Percentiles rank a stretch among this genome's conserved stretches.
These are phyloP conservation scores for Gnatocerus cornutus DNA, from an alignment of 2,888 invertebrate species.

Conservation along the genomic window DNA sequence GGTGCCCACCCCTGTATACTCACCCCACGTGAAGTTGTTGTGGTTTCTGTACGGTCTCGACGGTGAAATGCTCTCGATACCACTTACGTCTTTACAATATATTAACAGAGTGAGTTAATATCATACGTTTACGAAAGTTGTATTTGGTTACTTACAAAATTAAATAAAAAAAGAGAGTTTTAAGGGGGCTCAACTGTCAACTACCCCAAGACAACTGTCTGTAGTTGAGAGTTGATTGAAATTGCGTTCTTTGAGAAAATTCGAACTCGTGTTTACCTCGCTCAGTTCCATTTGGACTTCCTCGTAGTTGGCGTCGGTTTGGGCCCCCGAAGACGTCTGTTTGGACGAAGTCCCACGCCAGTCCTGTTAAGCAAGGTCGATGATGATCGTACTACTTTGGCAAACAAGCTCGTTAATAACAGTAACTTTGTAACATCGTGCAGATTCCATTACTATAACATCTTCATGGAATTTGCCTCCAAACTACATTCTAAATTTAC, in stretches of 20 bases:
- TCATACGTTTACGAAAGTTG: conserved; percentile 63
- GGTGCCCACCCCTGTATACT: conserved; percentile 58
- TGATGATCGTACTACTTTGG: conserved; percentile 64
- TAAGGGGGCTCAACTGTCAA: conserved; percentile 16
- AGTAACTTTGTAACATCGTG: conserved; percentile 4
- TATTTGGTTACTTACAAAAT: conserved; percentile 39
- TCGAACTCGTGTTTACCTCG: conserved; percentile 71
- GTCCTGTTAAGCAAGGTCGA: conserved; percentile 64
- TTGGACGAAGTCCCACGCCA: conserved; percentile 51
- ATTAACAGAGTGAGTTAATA: conserved; percentile 73
- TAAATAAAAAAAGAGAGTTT: conserved; percentile 14
- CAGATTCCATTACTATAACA: conserved; percentile 18
- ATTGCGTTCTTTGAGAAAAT: no score
- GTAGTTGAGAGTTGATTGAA: no score
- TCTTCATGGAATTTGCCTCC: conserved; percentile 27
- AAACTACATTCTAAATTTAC: conserved; percentile 18
- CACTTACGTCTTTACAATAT: conserved; percentile 71
- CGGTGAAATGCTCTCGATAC: conserved; percentile 62
- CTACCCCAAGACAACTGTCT: background rate
- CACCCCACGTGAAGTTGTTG: conserved; percentile 55
- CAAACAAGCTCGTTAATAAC: conserved; percentile 57
- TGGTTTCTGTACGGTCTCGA: conserved; percentile 48
- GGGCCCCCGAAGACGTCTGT: conserved; percentile 60
- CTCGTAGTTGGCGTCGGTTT: conserved; percentile 80
- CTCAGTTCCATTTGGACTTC: conserved; percentile 87